Base-by-base conservation (phyloP, 2,113 vertebrate species). In the Ariopsis seemanni region DNA sequence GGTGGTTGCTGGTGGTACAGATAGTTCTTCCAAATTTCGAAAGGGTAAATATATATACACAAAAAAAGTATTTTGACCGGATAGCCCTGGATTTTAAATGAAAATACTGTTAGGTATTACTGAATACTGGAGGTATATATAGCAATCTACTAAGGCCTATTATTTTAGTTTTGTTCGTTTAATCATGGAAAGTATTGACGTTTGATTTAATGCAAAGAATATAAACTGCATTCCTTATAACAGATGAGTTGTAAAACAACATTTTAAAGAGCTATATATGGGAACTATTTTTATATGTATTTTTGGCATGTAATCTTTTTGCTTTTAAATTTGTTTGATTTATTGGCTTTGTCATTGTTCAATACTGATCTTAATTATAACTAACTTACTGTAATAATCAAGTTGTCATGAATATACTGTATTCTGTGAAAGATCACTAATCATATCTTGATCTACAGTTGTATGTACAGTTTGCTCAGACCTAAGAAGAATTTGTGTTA, bases 381-480 rank as follows among this genome's bases (percentile, higher is more conserved):
- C 92, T 94, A 91, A 92, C 84, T 92, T 62, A 72, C 89, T 89
- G 77, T 89, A 79, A 90, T 75, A 83, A 89, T 86, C 88, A 42
- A 86, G 91, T 83, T 89, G 87, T 84, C 83, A 93, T 92, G 85
- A 91, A 90, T 88, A 90, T 86, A 74, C 74, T 75, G 60, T 82
- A 83, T 90, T 88, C 58, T 81, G 85, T 86, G 87, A 52, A 86
- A 87, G 84, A 86, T 86, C 80, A 88, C 90, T 83, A 86, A 80
- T 86, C 85, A 74, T 81, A 69, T 95, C 95, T 96, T 96, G 94
- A 95, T 97, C 95, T 95, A 42, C 34, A 42, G 34, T 42, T 42
- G 34, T 42, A 94, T 95, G 95, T 96, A 96, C 95, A 96, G 95
- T 96, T 96, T 96, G 95, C 95, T 95, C 96, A 96, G 94, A 86